These are phyloP conservation scores for Pyrrhia umbra DNA, from an alignment of 2,888 invertebrate species.

Conservation along the genomic window DNA sequence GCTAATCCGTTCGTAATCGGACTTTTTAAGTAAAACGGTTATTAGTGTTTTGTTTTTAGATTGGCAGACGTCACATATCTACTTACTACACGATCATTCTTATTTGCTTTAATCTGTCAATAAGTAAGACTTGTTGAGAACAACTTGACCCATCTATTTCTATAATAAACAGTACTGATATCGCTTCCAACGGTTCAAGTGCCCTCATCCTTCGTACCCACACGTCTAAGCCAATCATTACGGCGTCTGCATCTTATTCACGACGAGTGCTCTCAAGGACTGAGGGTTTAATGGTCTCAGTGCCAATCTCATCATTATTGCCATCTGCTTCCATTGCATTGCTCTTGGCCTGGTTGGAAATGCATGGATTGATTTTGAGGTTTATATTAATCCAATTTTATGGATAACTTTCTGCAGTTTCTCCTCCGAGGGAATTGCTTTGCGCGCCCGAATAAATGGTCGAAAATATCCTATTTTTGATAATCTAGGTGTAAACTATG, in stretches of 20 bases:
- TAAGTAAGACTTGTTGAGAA: not conserved
- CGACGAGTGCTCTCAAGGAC: slow-evolving; percentile 33
- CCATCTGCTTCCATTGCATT: slow-evolving; percentile 27
- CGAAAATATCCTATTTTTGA: too few relatives aligned
- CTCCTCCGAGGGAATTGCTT: too few relatives aligned
- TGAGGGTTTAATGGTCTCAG: slow-evolving; percentile 37
- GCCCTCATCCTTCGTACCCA: not conserved
- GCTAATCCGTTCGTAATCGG: too few relatives aligned
- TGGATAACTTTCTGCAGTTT: too few relatives aligned
- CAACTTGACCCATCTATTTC: not conserved
- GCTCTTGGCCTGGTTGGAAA: not conserved
- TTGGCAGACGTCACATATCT: too few relatives aligned
- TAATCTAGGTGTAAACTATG: too few relatives aligned
- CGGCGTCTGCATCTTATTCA: slow-evolving; percentile 35
- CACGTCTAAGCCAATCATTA: slow-evolving; percentile 32
- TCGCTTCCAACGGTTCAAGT: not conserved
- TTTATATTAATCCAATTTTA: too few relatives aligned
- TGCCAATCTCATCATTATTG: slow-evolving; percentile 47
- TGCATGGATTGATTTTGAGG: too few relatives aligned
- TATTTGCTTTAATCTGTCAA: not conserved
- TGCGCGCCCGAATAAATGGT: too few relatives aligned
- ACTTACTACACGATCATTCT: too few relatives aligned
- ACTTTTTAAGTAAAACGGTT: too few relatives aligned
- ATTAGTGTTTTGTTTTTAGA: too few relatives aligned
- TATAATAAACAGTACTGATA: not conserved